phyloP scores from a whole-genome alignment of 2,113 vertebrate species.

The Pogona vitticeps region DNA sequence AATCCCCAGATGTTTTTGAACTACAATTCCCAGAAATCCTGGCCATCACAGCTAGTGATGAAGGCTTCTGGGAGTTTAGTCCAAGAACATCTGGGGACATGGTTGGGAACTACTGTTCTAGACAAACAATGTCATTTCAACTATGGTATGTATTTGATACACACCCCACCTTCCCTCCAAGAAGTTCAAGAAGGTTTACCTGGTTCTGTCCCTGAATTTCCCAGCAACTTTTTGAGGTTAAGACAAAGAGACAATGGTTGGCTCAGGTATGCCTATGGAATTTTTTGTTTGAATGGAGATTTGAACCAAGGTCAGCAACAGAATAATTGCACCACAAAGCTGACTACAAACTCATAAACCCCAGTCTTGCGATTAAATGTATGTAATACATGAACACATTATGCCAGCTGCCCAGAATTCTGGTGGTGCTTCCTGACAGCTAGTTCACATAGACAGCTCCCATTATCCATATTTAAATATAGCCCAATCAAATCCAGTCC shows the following conservation, averaged over 20 bases:
- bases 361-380: slow-evolving; percentile 35
- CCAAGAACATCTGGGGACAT: no score
- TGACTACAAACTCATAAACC: neutral
- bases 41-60: no score
- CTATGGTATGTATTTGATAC: no score
- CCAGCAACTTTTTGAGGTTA: neutral
- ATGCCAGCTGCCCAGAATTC: slow-evolving; percentile 16
- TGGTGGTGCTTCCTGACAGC: slow-evolving; percentile 35
- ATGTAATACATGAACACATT: neutral
- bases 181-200: neutral
- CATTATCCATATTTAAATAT: no score
- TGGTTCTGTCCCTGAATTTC: neutral
- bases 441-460: no score
- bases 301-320: neutral
- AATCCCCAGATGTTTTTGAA: no score
- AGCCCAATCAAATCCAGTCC: no score
- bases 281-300: neutral
- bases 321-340: neutral
- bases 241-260: neutral
- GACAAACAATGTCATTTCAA: no score
- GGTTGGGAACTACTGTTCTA: no score
- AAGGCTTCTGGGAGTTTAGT: no score
- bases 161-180: neutral
- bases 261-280: neutral
- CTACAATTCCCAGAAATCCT: no score